Percentiles rank a stretch among this genome's conserved stretches.
phyloP scores from a whole-genome alignment of 2,113 vertebrate species.

The Irena cyanogastra region DNA sequence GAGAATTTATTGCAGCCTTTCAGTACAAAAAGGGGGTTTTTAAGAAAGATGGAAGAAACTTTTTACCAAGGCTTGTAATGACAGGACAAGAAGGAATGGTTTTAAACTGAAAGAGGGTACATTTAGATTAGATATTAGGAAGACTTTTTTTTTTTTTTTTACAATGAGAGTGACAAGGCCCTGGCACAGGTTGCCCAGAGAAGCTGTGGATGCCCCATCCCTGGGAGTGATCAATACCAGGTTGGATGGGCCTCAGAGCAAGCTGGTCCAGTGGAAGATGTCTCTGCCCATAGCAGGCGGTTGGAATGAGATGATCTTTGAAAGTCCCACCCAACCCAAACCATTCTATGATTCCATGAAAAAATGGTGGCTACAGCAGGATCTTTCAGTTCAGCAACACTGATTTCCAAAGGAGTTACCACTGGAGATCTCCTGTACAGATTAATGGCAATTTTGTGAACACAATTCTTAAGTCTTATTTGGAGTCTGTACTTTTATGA shows the following conservation, averaged over 20 bases:
- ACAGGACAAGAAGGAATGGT: not conserved
- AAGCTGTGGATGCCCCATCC: not conserved
- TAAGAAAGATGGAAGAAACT: not conserved
- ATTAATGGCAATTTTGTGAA: not conserved
- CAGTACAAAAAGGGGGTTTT: not conserved
- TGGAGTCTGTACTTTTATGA: not conserved
- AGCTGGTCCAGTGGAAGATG: not conserved
- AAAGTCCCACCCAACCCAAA: not conserved
- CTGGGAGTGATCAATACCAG: not conserved
- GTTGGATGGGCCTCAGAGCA: not conserved
- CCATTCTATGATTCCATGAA: not conserved
- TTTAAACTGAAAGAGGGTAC: not conserved
- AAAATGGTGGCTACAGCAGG: not conserved
- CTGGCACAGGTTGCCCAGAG: not conserved
- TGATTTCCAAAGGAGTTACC: not conserved
- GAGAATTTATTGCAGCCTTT: not conserved
- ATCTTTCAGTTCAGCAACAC: not conserved
- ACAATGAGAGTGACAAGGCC: fast-evolving
- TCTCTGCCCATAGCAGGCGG: not conserved
- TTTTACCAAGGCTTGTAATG: not conserved
- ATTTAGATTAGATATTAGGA: not conserved
- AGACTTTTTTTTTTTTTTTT: not conserved
- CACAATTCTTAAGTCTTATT: not conserved
- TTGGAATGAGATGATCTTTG: not conserved
- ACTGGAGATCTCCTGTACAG: not conserved